phyloP scores from a whole-genome alignment of 2,113 vertebrate genomes.

The Saccopteryx bilineata region DNA sequence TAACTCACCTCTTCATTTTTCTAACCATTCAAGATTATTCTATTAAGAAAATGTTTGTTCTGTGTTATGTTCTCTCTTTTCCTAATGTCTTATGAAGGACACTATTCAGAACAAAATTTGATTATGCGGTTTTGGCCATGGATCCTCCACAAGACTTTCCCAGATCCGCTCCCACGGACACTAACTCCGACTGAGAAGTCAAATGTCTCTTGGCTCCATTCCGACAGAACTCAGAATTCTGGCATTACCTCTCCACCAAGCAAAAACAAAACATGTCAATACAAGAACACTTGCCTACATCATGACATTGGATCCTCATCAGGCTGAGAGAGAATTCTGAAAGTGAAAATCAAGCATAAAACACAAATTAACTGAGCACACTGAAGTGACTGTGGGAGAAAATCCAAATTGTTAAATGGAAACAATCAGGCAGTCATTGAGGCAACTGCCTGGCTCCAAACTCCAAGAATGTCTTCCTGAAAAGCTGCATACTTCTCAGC shows the following conservation, averaged over 20 bases:
- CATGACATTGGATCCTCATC: conserved; percentile 50
- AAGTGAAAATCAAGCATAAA: conserved; percentile 68
- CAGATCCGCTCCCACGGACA: conserved; percentile 86
- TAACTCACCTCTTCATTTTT: conserved; percentile 54
- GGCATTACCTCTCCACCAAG: conserved; percentile 81
- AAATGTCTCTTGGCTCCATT: conserved; percentile 84
- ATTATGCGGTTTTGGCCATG: conserved; percentile 86
- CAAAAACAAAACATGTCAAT: conserved; percentile 77
- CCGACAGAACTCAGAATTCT: conserved; percentile 82
- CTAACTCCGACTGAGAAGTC: conserved; percentile 81
- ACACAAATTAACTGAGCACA: conserved; percentile 33
- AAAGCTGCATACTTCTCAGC: conserved; percentile 66
- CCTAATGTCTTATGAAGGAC: conserved; percentile 70
- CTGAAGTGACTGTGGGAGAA: conserved; percentile 55
- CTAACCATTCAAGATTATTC: conserved; percentile 59
- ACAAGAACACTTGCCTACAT: conserved; percentile 60
- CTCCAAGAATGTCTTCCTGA: conserved; percentile 66
- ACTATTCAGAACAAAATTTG: conserved; percentile 85
- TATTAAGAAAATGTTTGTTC: conserved; percentile 75
- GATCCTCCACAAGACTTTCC: conserved; percentile 79
- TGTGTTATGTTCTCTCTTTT: conserved; percentile 28
- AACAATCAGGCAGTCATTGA: conserved; percentile 63
- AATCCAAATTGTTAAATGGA: conserved; percentile 59
- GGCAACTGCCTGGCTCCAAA: conserved; percentile 39
- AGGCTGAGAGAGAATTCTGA: conserved; percentile 49